Evolutionary conservation across 2,113 vertebrate species (phyloP), one percentile per base, ranked within the genome.

Genomic region (Lepisosteus osseus): DNA sequence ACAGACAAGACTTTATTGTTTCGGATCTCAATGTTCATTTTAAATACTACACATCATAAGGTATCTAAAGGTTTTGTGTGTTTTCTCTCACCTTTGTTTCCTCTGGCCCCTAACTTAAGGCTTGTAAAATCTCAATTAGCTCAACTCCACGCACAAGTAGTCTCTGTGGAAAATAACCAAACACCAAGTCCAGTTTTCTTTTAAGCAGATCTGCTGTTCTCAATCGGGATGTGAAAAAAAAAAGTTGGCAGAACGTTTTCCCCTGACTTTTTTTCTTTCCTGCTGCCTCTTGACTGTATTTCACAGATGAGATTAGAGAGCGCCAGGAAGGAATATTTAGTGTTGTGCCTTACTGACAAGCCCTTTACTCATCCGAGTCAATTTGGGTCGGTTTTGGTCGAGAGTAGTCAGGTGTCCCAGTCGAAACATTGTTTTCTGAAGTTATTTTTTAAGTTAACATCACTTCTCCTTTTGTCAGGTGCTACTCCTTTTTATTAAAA

Each of bases 221-320:
- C 63, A 54, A 72, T 72, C 66, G 71, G 71, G 71, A 59, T 14
- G 47, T 40, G 13, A 1, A 7, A 54, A 44, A 56, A 65, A 72
- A 66, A 66, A 59, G 15, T 67, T 65, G 47, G 8, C 66, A 67
- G 66, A 63, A 9, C 66, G 57, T 56, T 12, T 54, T 7, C 29
- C 47, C 2, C 47, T 51, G 5, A 6, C 47, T 15, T 66, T 72
- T 57, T 12, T 54, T 7, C 29, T 66, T 57, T 56, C 57, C 54
- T 66, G 54, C 8, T 13, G 14, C 54, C 41, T 51, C 5, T 64
- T 4, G 40, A 15, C 63, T 14, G 29, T 43, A 59, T 59, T 72
- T 56, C 42, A n/a, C 54, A 54, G 63, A 72, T 72, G 62, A 47
- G 14, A 29, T 65, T 67, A 57, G 9, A 51, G 43, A 45, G 6